Evolutionary conservation across 1,140 invertebrate genomes (phyloP).

Genomic region (Drosophila seguyi): DNA sequence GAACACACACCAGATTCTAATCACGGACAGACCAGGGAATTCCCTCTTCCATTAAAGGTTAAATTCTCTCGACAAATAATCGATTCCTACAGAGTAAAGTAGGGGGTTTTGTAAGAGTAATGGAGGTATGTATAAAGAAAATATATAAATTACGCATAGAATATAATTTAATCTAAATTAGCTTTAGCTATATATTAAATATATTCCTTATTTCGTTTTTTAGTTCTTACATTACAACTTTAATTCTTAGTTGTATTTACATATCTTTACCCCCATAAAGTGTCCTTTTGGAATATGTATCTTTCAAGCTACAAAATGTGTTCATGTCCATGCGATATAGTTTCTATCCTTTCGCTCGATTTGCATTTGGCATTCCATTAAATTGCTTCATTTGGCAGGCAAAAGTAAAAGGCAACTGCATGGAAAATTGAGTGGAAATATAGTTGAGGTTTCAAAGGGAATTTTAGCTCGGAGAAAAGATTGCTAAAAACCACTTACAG

Average conservation of each 20-base stretch:
- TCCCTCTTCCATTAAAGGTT: constrained; percentile 28
- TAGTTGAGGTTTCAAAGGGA: constrained; percentile 25
- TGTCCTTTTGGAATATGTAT: not conserved
- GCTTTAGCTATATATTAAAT: not conserved
- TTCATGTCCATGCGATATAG: not conserved
- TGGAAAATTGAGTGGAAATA: constrained; percentile 29
- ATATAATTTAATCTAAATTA: not conserved
- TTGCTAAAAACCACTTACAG: constrained; percentile 32
- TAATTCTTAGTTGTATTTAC: not conserved
- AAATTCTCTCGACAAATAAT: constrained; percentile 14
- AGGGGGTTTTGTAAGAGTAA: too few relatives aligned
- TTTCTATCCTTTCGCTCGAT: constrained; percentile 13
- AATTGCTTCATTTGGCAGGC: constrained; percentile 23
- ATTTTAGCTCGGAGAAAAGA: constrained; percentile 14
- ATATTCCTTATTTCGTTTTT: not conserved
- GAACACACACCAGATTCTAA: constrained; percentile 28
- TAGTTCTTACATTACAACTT: not conserved
- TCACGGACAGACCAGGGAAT: constrained; percentile 11
- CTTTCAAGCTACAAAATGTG: too few relatives aligned
- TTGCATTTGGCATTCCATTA: constrained; percentile 23
- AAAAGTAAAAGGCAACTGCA: constrained; percentile 27
- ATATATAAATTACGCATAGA: not conserved
- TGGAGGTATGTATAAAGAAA: too few relatives aligned
- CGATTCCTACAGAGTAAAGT: not conserved
- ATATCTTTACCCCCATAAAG: not conserved